Percentiles rank a stretch among this genome's conserved stretches.
Evolutionary conservation across 2,797 vertebrate species (phyloP).

Genomic region (Coracias cyanogaster): DNA sequence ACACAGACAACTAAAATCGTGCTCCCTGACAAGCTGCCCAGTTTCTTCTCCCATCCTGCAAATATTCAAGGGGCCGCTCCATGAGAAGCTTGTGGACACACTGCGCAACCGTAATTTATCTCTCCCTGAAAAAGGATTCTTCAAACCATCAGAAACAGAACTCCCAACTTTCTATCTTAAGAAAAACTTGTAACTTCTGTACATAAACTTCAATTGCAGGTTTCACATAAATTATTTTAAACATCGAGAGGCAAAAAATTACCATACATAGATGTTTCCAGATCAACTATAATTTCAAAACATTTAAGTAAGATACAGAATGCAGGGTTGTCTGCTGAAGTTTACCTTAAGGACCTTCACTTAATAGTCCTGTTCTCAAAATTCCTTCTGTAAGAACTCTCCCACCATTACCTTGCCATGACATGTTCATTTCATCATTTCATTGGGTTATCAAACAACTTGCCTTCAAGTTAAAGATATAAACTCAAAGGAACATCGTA

Average conservation of each 20-base stretch:
- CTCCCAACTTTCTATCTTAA: neutral
- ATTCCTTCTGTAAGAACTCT: neutral
- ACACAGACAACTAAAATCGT: neutral
- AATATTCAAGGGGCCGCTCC: neutral
- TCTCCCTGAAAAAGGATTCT: neutral
- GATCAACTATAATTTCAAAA: neutral
- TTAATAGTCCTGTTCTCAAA: neutral
- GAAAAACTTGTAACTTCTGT: neutral
- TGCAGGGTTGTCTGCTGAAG: neutral
- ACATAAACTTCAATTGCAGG: neutral
- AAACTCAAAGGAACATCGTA: neutral
- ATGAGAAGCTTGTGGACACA: neutral
- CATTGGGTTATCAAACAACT: neutral
- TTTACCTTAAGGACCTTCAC: neutral
- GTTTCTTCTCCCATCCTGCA: neutral
- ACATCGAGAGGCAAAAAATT: neutral
- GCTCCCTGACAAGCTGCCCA: neutral
- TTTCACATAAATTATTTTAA: neutral
- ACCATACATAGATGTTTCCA: neutral
- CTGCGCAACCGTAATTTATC: neutral
- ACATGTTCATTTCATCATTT: neutral
- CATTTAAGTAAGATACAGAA: neutral
- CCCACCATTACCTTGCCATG: neutral
- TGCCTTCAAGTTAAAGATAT: neutral
- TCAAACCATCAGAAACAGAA: neutral